Evolutionary conservation across 2,797 vertebrate genomes (phyloP).

Genomic region (Dallia pectoralis): DNA sequence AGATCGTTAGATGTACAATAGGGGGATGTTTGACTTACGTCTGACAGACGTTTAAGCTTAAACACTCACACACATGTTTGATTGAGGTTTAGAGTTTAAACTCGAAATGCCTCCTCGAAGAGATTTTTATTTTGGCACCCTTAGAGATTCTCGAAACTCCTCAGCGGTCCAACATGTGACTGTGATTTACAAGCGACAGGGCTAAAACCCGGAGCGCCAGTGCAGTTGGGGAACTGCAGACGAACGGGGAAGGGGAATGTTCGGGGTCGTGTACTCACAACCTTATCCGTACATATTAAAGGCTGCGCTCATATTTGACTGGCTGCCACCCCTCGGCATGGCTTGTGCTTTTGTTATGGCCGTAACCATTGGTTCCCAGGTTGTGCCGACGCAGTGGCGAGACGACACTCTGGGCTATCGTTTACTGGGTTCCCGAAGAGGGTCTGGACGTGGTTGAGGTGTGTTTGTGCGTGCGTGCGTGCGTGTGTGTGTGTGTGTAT

Average conservation of each 20-base stretch:
- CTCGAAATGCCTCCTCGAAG: slow-evolving; percentile 17
- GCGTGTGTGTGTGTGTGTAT: not conserved
- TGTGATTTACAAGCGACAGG: slow-evolving; percentile 51
- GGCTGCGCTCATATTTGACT: slow-evolving; percentile 32
- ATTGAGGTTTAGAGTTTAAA: slow-evolving; percentile 3
- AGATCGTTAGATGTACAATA: slow-evolving; percentile 20
- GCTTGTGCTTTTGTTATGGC: slow-evolving; percentile 26
- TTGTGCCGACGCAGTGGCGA: slow-evolving; percentile 15
- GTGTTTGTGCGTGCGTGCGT: slow-evolving; percentile 1
- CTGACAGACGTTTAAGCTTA: slow-evolving; percentile 25
- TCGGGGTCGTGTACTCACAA: slow-evolving; percentile 33
- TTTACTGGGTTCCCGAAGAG: slow-evolving; percentile 18
- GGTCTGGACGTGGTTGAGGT: not conserved
- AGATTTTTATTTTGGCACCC: slow-evolving; percentile 50
- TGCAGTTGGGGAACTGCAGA: slow-evolving; percentile 27
- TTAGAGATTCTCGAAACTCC: slow-evolving; percentile 31
- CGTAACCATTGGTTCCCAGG: slow-evolving; percentile 33
- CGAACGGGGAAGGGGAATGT: slow-evolving; percentile 23
- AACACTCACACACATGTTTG: too few species aligned
- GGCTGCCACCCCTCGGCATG: slow-evolving; percentile 26
- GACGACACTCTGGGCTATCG: slow-evolving; percentile 14
- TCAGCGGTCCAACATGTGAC: slow-evolving; percentile 37
- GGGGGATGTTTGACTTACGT: slow-evolving; percentile 31
- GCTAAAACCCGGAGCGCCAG: slow-evolving; percentile 36
- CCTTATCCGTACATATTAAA: slow-evolving; percentile 39